Evolutionary conservation across 1,140 invertebrate species (phyloP).

Genomic region (Berghia stephanieae): DNA sequence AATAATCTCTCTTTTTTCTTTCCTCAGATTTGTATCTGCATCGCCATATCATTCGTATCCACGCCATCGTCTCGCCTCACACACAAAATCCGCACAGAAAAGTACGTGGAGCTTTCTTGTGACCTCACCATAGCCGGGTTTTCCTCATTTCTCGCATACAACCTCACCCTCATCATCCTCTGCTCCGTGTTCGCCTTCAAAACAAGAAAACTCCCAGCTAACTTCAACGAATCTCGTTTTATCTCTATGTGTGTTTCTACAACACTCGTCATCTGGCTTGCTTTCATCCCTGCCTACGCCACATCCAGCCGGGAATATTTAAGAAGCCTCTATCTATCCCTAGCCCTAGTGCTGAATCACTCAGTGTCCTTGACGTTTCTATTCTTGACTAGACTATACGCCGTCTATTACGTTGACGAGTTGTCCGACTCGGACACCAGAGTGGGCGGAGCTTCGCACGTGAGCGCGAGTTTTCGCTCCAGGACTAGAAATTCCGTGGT

Average conservation of each 20-base stretch:
- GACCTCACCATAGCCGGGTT: too few relatives aligned
- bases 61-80: too few relatives aligned
- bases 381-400: background rate
- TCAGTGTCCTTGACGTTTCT: background rate
- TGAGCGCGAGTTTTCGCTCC: too few relatives aligned
- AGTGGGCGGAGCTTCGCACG: too few relatives aligned
- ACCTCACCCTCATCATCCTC: conserved; percentile 83
- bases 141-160: conserved; percentile 77
- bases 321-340: background rate
- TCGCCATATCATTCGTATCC: too few relatives aligned
- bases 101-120: too few relatives aligned
- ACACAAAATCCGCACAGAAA: too few relatives aligned
- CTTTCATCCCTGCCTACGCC: conserved; percentile 45
- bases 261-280: conserved; percentile 45
- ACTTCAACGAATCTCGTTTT: conserved; percentile 52
- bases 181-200: conserved; percentile 89
- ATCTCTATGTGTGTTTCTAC: conserved; percentile 46
- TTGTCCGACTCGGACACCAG: too few relatives aligned
- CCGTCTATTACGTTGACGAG: background rate
- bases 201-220: conserved; percentile 44
- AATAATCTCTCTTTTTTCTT: too few relatives aligned
- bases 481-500: too few relatives aligned
- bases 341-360: conserved; percentile 7
- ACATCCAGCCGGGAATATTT: background rate
- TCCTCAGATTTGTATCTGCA: too few relatives aligned